Base-by-base conservation (phyloP, 2,113 vertebrate genomes). In the Rattus rattus region DNA sequence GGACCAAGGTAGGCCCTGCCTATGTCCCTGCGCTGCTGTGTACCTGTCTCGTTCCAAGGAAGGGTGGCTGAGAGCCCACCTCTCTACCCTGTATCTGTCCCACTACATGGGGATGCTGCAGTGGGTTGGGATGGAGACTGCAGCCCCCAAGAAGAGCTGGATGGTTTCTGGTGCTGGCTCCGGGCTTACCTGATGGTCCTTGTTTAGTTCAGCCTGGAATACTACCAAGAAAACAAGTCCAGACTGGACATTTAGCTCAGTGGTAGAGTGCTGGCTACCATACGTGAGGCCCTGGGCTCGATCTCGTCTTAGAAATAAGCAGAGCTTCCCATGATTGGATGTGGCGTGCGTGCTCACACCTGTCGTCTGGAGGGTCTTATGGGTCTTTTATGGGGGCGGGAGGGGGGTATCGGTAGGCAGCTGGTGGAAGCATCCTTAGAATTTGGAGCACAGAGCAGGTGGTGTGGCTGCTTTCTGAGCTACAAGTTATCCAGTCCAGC, bases 1-100 rank as follows among this genome's bases (percentile, higher is more conserved):
- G 98, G 99, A 99, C 96, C 99, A 99, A 97, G 81, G 99, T 99
- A 98, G 4, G 98, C 3, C 24, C 10, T 47, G 16, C 30, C 81
- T 3, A 13, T 75, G 79, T 52, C 11, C 72, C 87, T 36, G 20
- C 13, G 2, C 20, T 11, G 28, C n/a, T n/a, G 7, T 22, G 9
- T 7, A 9, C 22, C n/a, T 47, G 24, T 36, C 73, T 9, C 10
- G 59, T 73, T 43, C 56, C 47, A 1, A 4, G 22, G 56, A 36
- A 77, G 10, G 2, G 59, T 9, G 13, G 20, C 87, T 0, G 0
- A 2, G 30, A 54, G 52, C 75, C 70, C 39, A 20, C 39, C 63
- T 24, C 19, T 7, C 19, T 7, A 1, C 20, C 43, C 36, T 2
- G 0, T 0, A 1, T 77, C 67, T n/a, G 30, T 24, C 20, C 36